phyloP scores from a whole-genome alignment of 1,140 invertebrate species.

The Drosophila neocordata region DNA sequence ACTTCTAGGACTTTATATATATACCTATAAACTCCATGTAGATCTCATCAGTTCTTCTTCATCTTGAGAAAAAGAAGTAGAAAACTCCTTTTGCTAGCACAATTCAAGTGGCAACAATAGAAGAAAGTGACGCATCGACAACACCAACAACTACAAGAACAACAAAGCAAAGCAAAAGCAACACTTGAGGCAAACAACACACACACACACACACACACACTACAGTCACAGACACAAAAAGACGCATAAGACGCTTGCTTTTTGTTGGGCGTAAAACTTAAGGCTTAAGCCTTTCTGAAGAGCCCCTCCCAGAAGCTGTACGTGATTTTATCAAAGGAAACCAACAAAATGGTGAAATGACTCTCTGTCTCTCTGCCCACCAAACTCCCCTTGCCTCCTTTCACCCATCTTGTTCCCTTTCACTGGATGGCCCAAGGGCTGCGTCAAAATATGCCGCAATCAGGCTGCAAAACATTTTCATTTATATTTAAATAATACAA shows the following conservation, averaged over 20 bases:
- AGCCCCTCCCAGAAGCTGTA: constrained; percentile 66
- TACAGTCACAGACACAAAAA: constrained; percentile 54
- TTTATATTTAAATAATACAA: constrained; percentile 75
- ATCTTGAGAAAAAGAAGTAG: background rate
- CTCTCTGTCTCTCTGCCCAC: constrained; percentile 11
- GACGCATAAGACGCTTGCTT: constrained; percentile 46
- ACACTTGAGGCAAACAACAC: constrained; percentile 50
- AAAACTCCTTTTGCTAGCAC: background rate
- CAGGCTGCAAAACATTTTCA: constrained; percentile 79
- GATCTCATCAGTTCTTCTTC: constrained; percentile 31
- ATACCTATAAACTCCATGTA: constrained; percentile 53
- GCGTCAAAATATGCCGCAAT: constrained; percentile 80
- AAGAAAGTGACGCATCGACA: constrained; percentile 45
- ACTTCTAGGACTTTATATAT: constrained; percentile 67
- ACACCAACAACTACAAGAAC: constrained; percentile 19
- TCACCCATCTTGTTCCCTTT: background rate
- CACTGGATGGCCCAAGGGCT: constrained; percentile 53
- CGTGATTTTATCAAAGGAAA: constrained; percentile 79
- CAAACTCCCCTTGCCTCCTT: background rate
- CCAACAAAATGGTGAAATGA: constrained; percentile 46
- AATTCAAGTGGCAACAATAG: constrained; percentile 23
- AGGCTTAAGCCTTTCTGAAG: constrained; percentile 61
- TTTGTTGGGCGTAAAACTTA: constrained; percentile 72
- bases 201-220: constrained; percentile 14
- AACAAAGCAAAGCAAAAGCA: constrained; percentile 24